These are phyloP conservation scores for Siniperca chuatsi DNA, from an alignment of 2,113 vertebrate species.

Conservation along the genomic window DNA sequence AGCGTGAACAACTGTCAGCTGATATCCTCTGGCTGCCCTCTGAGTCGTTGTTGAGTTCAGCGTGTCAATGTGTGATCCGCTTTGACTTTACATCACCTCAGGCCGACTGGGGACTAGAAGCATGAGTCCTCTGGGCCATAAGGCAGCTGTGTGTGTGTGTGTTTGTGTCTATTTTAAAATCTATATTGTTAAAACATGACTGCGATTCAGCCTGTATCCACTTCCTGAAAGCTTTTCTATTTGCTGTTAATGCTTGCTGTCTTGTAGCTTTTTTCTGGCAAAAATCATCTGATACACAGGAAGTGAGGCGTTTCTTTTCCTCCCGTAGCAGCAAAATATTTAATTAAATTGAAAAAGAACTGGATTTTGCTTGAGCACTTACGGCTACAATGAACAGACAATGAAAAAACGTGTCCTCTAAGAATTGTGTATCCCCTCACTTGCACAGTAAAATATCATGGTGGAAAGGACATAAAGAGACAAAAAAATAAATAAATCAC, in stretches of 20 bases:
- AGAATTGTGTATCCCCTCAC: not conserved
- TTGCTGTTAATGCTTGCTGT: not conserved
- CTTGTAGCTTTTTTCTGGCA: not conserved
- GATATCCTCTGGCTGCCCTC: constrained; percentile 50
- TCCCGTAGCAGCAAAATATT: not conserved
- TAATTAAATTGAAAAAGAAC: not conserved
- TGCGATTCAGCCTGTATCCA: not conserved
- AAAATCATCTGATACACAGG: not conserved
- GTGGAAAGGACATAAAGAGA: not conserved
- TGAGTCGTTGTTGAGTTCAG: constrained; percentile 28
- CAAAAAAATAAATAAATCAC: not conserved
- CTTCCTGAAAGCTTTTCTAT: not conserved
- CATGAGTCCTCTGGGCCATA: constrained; percentile 28
- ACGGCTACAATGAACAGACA: not conserved
- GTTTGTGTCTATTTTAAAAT: constrained; percentile 3
- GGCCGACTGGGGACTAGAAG: not conserved
- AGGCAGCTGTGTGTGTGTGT: constrained; percentile 20
- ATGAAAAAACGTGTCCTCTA: not conserved
- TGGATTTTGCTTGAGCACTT: not conserved
- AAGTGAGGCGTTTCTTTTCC: not conserved
- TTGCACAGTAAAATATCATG: not conserved
- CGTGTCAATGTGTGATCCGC: constrained; percentile 19
- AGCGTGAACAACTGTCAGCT: constrained; percentile 50
- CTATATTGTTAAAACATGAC: constrained; percentile 11
- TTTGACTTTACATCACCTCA: constrained; percentile 42